phyloP scores from a whole-genome alignment of 2,797 vertebrate species.

The Pseudomugil gertrudae region DNA sequence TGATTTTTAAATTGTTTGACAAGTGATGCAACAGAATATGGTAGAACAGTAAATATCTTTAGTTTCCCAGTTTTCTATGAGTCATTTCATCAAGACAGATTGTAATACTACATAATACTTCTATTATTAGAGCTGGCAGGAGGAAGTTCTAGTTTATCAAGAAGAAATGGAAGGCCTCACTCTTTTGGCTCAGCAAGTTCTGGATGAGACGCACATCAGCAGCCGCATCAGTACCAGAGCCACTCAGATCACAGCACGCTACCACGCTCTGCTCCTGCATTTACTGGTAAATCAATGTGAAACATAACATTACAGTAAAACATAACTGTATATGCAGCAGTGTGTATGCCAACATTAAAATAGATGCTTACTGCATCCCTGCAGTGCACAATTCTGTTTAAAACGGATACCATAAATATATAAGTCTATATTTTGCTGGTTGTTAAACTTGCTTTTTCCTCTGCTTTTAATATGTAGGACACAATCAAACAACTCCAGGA shows the following conservation, averaged over 20 bases:
- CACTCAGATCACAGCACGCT: constrained; percentile 90
- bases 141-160: constrained; percentile 88
- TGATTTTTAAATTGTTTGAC: neutral
- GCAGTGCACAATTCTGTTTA: neutral
- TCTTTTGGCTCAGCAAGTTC: constrained; percentile 89
- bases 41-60: too few species aligned
- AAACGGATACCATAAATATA: neutral
- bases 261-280: constrained; percentile 90
- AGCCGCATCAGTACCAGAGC: constrained; percentile 88
- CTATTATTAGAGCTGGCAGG: constrained; percentile 88
- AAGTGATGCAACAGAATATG: neutral
- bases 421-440: constrained; percentile 13
- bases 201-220: constrained; percentile 89
- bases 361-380: neutral
- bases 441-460: neutral
- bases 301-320: constrained; percentile 6
- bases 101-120: neutral
- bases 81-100: neutral
- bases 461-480: constrained; percentile 80
- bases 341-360: neutral
- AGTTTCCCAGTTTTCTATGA: neutral
- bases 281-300: constrained; percentile 81
- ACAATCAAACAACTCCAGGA: constrained; percentile 92
- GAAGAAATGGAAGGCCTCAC: constrained; percentile 94
- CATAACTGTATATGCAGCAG: neutral